Conservation (phyloP, 2,113 vertebrate genomes). For the Poeciliopsis turrubarensis region DNA sequence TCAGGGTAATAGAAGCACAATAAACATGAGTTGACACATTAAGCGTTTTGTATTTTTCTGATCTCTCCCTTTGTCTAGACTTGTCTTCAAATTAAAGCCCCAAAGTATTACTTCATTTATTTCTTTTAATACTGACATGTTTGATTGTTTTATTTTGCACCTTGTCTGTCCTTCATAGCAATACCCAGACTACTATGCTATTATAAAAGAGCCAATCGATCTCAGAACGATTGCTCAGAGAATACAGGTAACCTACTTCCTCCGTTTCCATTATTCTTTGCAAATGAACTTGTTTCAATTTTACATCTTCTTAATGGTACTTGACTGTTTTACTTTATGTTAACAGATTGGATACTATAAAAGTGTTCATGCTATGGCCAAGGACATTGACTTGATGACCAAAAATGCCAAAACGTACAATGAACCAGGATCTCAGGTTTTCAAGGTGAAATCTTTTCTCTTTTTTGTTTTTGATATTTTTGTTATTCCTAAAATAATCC, state of each 20-base stretch:
- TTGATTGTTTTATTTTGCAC: not conserved
- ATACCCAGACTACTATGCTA: conserved; percentile 99
- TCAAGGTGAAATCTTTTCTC: conserved; percentile 84
- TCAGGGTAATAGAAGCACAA: not conserved
- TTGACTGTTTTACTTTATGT: conserved; percentile 1
- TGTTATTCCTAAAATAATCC: not conserved
- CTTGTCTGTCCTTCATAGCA: conserved; percentile 80
- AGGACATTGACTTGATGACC: conserved; percentile 95
- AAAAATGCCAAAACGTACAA: conserved; percentile 99
- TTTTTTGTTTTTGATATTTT: conserved; percentile 27
- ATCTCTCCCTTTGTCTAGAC: not conserved
- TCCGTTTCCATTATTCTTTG: not conserved
- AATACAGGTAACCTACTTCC: conserved; percentile 87
- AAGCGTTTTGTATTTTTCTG: not conserved
- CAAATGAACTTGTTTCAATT: not conserved
- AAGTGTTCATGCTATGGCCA: conserved; percentile 94
- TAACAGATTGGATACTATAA: conserved; percentile 91
- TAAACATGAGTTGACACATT: not conserved
- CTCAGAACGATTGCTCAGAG: conserved; percentile 94
- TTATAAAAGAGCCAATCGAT: conserved; percentile 99
- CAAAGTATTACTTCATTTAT: not conserved
- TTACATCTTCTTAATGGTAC: conserved; percentile 3
- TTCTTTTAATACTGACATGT: not conserved
- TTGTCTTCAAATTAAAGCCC: not conserved
- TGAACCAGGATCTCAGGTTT: conserved; percentile 98